Evolutionary conservation across 1,140 invertebrate species (phyloP).

Genomic region (Danaus plexippus): DNA sequence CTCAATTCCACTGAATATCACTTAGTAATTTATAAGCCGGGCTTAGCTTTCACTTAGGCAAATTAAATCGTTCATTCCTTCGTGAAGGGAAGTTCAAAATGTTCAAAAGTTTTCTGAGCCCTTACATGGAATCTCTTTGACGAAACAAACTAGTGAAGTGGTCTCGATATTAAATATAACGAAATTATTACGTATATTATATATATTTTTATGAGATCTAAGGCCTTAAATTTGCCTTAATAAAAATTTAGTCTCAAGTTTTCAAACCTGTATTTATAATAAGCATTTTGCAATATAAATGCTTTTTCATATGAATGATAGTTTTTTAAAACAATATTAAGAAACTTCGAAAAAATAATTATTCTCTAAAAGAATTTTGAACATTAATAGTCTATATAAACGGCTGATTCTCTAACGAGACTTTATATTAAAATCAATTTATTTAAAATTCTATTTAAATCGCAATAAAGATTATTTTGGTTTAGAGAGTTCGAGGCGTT

Average conservation of each 20-base stretch:
- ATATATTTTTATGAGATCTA: neutral
- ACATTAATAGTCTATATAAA: constrained; percentile 16
- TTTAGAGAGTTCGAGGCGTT: neutral
- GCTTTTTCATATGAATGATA: too few relatives aligned
- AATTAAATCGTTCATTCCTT: constrained; percentile 29
- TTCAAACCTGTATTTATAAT: neutral
- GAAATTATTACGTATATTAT: neutral
- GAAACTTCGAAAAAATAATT: too few relatives aligned
- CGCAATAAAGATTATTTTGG: neutral
- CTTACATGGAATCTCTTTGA: constrained; percentile 25
- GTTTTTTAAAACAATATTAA: too few relatives aligned
- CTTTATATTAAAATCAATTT: neutral
- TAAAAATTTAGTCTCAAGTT: neutral
- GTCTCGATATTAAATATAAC: constrained; percentile 7
- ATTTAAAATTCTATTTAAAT: constrained; percentile 1
- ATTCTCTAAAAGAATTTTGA: constrained; percentile 4
- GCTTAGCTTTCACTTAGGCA: constrained; percentile 29
- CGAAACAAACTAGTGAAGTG: constrained; percentile 14
- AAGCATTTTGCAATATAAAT: too few relatives aligned
- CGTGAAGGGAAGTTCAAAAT: constrained; percentile 20
- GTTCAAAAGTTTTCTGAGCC: constrained; percentile 22
- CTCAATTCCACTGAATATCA: constrained; percentile 15
- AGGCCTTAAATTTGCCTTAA: neutral
- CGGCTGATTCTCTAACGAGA: constrained; percentile 5
- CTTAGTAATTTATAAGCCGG: constrained; percentile 23